phyloP scores from a whole-genome alignment of 1,140 invertebrate species.

The Phenacoccus solenopsis region DNA sequence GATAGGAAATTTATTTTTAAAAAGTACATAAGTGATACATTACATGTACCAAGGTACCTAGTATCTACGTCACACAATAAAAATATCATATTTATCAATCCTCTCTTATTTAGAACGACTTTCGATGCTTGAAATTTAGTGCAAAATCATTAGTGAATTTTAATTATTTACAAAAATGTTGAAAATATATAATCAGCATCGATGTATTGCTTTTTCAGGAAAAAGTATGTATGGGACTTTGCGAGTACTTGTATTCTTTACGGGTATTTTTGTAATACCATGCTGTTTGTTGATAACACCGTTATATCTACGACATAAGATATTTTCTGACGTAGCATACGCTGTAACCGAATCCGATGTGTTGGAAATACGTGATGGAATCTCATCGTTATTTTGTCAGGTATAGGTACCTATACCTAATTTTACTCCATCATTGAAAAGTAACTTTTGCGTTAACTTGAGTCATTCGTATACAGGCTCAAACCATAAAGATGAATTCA shows the following conservation, averaged over 20 bases:
- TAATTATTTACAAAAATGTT: too few relatives aligned
- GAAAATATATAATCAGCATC: too few relatives aligned
- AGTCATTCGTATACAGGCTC: constrained; percentile 37
- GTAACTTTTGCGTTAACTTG: too few relatives aligned
- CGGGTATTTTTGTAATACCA: constrained; percentile 55
- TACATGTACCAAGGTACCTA: too few relatives aligned
- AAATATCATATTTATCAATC: too few relatives aligned
- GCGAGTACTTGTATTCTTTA: constrained; percentile 57
- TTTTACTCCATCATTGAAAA: too few relatives aligned
- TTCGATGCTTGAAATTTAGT: too few relatives aligned
- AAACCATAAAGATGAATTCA: constrained; percentile 61
- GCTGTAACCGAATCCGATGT: constrained; percentile 67
- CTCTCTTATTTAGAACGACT: too few relatives aligned
- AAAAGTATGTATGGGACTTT: constrained; percentile 57
- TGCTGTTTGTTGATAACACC: constrained; percentile 55
- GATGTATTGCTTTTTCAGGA: neutral
- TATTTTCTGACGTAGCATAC: constrained; percentile 58
- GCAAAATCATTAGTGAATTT: too few relatives aligned
- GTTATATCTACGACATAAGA: constrained; percentile 55
- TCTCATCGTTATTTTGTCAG: constrained; percentile 61
- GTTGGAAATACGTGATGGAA: constrained; percentile 58
- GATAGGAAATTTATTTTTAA: too few relatives aligned
- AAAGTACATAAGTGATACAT: too few relatives aligned
- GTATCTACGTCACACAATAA: too few relatives aligned
- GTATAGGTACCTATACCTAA: constrained; percentile 34